These are phyloP conservation scores for Eulemur mongoz DNA, from an alignment of 2,797 vertebrate genomes.

Conservation along the genomic window DNA sequence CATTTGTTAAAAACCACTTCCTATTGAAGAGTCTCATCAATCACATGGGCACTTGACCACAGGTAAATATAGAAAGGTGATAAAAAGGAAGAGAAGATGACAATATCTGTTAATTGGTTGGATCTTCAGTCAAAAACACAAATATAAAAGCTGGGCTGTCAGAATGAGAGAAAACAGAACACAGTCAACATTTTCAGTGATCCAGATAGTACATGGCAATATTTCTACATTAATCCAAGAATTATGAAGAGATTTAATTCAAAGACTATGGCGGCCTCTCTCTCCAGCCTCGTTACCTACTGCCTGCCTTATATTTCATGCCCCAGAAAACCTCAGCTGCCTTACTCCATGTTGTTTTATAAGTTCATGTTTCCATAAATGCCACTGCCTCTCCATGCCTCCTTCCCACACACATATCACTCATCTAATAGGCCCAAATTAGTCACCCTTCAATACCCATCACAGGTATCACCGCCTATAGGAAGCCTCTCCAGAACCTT, in stretches of 20 bases:
- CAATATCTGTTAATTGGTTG: neutral
- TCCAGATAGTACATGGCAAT: neutral
- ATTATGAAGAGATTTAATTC: slow-evolving; percentile 4
- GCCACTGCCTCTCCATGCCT: neutral
- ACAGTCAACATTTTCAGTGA: neutral
- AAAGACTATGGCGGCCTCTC: neutral
- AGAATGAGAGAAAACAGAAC: neutral
- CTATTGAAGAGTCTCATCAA: neutral
- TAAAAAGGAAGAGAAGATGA: neutral
- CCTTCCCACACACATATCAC: neutral
- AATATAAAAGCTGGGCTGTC: neutral
- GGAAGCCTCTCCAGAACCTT: neutral
- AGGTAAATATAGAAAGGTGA: neutral
- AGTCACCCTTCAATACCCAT: neutral
- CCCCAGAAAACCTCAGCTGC: neutral
- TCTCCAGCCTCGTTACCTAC: neutral
- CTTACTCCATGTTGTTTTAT: neutral
- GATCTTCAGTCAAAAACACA: neutral
- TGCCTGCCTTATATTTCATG: neutral
- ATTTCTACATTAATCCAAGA: neutral
- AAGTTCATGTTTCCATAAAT: neutral
- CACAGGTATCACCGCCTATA: neutral
- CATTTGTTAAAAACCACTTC: neutral
- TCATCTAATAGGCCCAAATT: neutral
- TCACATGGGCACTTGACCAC: neutral